A percentile compares a stretch with the other conserved stretches of the same genome.
phyloP scores from a whole-genome alignment of 1,140 invertebrate genomes.

The Meloidogyne exigua region DNA sequence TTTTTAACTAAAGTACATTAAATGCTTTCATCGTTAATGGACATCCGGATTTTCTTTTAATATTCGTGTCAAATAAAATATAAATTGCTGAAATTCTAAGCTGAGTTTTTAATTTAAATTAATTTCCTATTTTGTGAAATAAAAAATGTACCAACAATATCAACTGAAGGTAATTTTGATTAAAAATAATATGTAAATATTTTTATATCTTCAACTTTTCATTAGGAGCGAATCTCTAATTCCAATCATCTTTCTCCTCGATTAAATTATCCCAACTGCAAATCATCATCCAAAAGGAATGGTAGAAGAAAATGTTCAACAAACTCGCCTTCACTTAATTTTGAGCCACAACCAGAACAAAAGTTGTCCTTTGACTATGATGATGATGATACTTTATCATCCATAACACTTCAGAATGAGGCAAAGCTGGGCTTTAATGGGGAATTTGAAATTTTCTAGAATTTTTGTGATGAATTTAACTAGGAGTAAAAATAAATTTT shows the following conservation, averaged over 20 bases:
- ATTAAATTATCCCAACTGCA: neutral
- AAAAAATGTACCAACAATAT: neutral
- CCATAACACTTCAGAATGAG: neutral
- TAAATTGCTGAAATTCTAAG: no score
- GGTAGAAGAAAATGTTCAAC: neutral
- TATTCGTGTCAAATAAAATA: no score
- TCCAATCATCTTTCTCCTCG: neutral
- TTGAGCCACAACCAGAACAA: neutral
- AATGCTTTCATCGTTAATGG: neutral
- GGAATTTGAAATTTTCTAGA: neutral
- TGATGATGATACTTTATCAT: neutral
- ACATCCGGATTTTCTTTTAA: neutral
- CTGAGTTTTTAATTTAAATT: no score
- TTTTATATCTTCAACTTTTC: neutral
- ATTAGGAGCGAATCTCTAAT: neutral
- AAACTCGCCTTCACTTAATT: neutral
- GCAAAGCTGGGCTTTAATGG: neutral
- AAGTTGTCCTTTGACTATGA: neutral
- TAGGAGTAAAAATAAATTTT: neutral
- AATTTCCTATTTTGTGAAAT: no score
- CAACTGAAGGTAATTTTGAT: neutral
- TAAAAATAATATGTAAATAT: neutral
- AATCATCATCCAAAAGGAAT: neutral
- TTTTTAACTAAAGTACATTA: neutral
- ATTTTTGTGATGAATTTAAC: neutral